Percentiles rank a stretch among this genome's conserved stretches.
Evolutionary conservation across 2,113 vertebrate species (phyloP).

Genomic region (Indicator maculatus): DNA sequence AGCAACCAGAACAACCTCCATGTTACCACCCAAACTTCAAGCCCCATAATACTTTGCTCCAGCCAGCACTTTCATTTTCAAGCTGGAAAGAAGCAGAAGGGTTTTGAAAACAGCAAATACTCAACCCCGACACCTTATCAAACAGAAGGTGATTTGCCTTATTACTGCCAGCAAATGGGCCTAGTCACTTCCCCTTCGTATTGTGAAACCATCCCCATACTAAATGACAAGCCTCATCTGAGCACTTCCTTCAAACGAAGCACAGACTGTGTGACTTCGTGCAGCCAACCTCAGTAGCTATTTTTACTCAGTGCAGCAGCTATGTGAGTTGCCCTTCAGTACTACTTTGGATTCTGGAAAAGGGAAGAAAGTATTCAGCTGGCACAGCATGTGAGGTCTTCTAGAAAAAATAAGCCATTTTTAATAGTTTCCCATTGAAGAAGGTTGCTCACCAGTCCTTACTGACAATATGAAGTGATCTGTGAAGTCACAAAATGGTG

Average conservation of each 20-base stretch:
- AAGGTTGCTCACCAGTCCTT: not conserved
- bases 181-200: not conserved
- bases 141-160: not conserved
- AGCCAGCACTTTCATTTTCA: too few species aligned
- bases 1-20: too few species aligned
- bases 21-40: too few species aligned
- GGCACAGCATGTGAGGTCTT: not conserved
- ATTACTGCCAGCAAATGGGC: not conserved
- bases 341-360: not conserved
- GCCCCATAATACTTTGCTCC: too few species aligned
- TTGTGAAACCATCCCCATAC: not conserved
- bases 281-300: not conserved
- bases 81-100: too few species aligned
- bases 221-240: not conserved
- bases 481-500: not conserved
- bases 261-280: not conserved
- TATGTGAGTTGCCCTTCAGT: not conserved
- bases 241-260: conserved; percentile 10
- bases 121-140: not conserved
- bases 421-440: not conserved
- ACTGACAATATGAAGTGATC: not conserved
- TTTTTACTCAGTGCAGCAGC: conserved; percentile 11
- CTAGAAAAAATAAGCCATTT: not conserved
- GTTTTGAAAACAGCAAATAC: too few species aligned
- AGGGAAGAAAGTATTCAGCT: not conserved